These are phyloP conservation scores for Paracentrotus lividus DNA, from an alignment of 53 echinoderm and acorn worm genomes.

Conservation along the genomic window DNA sequence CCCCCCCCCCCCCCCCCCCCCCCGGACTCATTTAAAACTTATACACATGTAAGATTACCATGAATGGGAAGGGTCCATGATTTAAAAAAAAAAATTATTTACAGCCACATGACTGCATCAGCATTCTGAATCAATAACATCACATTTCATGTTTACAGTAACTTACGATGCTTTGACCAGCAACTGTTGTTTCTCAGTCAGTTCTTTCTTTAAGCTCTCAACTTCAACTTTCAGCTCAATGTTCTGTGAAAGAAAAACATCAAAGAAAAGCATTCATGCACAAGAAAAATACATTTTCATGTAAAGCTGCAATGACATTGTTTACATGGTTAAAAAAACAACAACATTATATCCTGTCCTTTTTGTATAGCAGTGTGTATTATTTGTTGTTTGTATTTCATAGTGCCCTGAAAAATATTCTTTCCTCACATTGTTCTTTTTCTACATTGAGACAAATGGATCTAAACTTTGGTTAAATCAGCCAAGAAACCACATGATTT, in stretches of 20 bases:
- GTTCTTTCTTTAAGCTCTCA: slow-evolving; percentile 92
- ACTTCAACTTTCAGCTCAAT: slow-evolving; percentile 97
- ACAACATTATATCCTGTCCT: too few species aligned
- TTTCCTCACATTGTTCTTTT: background rate
- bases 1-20: too few species aligned
- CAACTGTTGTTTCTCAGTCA: slow-evolving; percentile 93
- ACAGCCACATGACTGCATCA: background rate
- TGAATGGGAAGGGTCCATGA: too few species aligned
- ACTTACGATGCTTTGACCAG: slow-evolving; percentile 99
- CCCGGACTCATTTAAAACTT: too few species aligned
- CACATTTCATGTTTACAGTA: background rate
- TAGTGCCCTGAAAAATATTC: too few species aligned
- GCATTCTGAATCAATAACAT: background rate
- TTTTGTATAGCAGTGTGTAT: too few species aligned
- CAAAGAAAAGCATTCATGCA: background rate
- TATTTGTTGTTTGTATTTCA: too few species aligned
- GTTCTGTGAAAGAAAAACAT: slow-evolving; percentile 75
- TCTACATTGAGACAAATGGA: background rate
- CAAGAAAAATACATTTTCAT: background rate
- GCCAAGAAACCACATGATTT: background rate
- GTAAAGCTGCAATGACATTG: too few species aligned
- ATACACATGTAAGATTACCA: too few species aligned
- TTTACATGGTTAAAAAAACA: too few species aligned
- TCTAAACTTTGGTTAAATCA: background rate
- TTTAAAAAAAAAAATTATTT: too few species aligned